Percentiles rank a stretch among this genome's conserved stretches.
These are phyloP conservation scores for Anguilla megastoma DNA, from an alignment of 2,797 vertebrate species.

Conservation along the genomic window DNA sequence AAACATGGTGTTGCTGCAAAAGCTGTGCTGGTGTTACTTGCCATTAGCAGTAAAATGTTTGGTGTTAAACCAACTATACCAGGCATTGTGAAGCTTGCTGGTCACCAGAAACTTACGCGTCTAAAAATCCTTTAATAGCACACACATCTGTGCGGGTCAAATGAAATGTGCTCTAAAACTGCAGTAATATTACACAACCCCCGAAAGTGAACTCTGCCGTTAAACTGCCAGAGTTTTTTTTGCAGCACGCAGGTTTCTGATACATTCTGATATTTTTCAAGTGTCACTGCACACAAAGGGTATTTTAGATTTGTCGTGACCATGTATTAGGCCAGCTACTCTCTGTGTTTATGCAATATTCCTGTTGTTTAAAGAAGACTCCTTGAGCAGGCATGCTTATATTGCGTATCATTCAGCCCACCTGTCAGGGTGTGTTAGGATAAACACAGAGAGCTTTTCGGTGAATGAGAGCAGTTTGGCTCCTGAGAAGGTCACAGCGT, in stretches of 20 bases:
- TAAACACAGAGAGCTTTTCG: neutral
- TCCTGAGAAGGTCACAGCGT: conserved; percentile 10
- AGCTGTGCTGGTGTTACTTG: no score
- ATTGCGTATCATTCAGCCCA: neutral
- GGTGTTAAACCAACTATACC: no score
- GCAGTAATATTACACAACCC: neutral
- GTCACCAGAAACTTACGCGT: neutral
- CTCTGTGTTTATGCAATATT: neutral
- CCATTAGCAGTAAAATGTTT: no score
- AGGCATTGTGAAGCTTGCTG: no score
- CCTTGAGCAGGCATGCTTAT: neutral
- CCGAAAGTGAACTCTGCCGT: neutral
- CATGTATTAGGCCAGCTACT: neutral
- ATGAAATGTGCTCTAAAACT: neutral
- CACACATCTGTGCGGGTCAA: neutral
- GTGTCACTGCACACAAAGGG: neutral
- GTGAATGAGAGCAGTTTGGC: neutral
- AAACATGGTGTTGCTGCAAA: no score
- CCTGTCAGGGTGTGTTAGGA: neutral
- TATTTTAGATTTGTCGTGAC: neutral
- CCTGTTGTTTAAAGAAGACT: neutral
- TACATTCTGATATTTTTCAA: neutral
- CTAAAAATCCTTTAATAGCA: neutral
- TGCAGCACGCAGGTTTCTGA: neutral
- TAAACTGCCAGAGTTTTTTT: neutral